Evolutionary conservation across 2,797 vertebrate species (phyloP), one percentile per base, ranked within the genome.

Genomic region (Megaceryle alcyon): DNA sequence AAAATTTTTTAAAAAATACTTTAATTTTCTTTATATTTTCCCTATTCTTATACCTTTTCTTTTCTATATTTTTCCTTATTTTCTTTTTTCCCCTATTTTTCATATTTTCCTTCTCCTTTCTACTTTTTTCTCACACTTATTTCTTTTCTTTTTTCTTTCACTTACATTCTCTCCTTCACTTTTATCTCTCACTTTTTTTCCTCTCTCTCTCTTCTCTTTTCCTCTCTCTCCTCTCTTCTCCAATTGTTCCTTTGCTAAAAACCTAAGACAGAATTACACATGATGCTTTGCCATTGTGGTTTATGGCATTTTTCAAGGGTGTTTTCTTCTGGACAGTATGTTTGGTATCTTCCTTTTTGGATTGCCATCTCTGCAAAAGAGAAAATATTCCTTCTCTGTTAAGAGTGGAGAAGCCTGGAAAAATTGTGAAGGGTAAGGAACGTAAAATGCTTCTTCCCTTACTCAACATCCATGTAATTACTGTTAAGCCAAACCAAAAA

Each of bases 401-500:
- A 95, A 97, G 95, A 97, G 92, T 41, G n/a, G 96, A 97, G 96
- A 95, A 94, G 75, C 88, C 94, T 41, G 94, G 94, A 94, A 96
- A 95, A 96, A 94, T 64, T 94, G 78, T 84, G 82, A 97, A 97
- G 98, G 88, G 86, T 96, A 93, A 95, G 95, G 91, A 94, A 96
- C 48, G 41, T 97, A 57, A 95, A 97, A 97, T 94, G 91, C 96
- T 96, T 83, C 87, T 96, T 95, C 94, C 92, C 59, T 91, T 96
- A 96, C 97, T 97, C 92, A 97, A 82, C 95, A 96, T 97, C 97
- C 94, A 78, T 97, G 93, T 98, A 97, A 98, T 98, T 98, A 97
- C 96, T 97, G 97, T 97, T 97, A 98, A 98, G 97, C 96, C 98
- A 97, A 97, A 97, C 88, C 65, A 77, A 97, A 98, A 98, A 97